Percentiles rank a stretch among this genome's conserved stretches.
Evolutionary conservation across 2,113 vertebrate genomes (phyloP).

Genomic region (Leucopsar rothschildi): DNA sequence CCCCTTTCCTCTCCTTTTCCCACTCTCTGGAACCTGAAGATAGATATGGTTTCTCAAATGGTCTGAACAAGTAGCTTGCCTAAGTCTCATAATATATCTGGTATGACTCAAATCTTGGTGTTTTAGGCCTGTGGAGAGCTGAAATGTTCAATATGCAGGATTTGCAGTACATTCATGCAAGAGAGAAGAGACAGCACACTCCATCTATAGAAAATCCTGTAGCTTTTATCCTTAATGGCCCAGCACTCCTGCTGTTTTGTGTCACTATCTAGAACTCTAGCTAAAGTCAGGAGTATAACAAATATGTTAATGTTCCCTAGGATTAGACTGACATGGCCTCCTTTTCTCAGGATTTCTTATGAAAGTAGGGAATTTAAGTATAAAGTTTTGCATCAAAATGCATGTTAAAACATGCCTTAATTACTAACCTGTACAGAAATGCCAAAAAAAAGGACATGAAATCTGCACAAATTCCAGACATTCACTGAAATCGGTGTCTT

Average conservation of each 20-base stretch:
- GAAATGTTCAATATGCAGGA: background rate
- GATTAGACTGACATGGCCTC: background rate
- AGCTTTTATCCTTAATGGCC: slow-evolving; percentile 18
- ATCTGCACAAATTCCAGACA: background rate
- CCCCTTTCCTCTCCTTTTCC: background rate
- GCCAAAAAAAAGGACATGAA: background rate
- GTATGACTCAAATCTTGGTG: background rate
- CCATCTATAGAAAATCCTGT: background rate
- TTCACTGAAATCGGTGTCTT: background rate
- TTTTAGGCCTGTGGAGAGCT: background rate
- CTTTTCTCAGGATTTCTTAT: background rate
- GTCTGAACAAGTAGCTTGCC: background rate
- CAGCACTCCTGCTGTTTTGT: background rate
- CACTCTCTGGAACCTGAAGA: background rate
- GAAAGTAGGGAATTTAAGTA: background rate
- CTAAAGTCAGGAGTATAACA: background rate
- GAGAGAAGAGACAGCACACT: background rate
- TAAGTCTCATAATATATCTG: background rate
- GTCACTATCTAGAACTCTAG: background rate
- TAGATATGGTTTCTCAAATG: background rate
- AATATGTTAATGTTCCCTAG: background rate
- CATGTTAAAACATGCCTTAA: background rate
- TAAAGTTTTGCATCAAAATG: background rate
- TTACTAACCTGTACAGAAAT: background rate
- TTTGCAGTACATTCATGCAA: background rate